These are phyloP conservation scores for Eulemur mongoz DNA, from an alignment of 2,797 vertebrate genomes.

Conservation along the genomic window DNA sequence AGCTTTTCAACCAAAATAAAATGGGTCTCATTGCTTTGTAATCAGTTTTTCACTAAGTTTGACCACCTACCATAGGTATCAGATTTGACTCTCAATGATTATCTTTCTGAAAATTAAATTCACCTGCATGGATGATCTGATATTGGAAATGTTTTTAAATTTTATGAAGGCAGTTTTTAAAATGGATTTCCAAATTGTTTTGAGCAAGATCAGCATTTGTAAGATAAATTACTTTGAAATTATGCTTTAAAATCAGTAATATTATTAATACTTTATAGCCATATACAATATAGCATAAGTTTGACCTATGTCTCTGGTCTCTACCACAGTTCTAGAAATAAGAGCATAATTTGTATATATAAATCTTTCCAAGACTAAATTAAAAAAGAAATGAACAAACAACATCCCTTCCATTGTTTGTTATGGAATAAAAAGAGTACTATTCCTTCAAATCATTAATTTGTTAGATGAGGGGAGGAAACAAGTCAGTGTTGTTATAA, in stretches of 20 bases:
- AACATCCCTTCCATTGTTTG: not conserved
- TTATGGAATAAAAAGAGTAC: not conserved
- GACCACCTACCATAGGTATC: not conserved
- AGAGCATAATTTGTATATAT: not conserved
- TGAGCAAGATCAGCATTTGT: not conserved
- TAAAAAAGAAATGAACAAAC: not conserved
- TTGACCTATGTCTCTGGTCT: not conserved
- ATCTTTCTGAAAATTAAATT: not conserved
- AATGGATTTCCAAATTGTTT: constrained; percentile 14
- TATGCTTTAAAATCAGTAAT: not conserved
- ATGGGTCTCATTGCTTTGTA: not conserved
- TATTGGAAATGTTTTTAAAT: not conserved
- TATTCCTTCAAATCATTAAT: not conserved
- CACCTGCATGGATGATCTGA: not conserved
- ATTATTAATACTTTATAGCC: not conserved
- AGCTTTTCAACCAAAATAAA: not conserved
- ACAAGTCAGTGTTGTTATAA: not conserved
- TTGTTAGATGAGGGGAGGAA: not conserved
- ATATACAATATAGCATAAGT: not conserved
- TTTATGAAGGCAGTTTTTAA: not conserved
- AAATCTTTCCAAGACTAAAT: not conserved
- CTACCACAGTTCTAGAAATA: not conserved
- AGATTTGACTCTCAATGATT: not conserved
- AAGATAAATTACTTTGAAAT: constrained; percentile 19
- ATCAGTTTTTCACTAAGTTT: not conserved